phyloP scores from a whole-genome alignment of 2,113 vertebrate genomes.

The Marmota flaviventris region DNA sequence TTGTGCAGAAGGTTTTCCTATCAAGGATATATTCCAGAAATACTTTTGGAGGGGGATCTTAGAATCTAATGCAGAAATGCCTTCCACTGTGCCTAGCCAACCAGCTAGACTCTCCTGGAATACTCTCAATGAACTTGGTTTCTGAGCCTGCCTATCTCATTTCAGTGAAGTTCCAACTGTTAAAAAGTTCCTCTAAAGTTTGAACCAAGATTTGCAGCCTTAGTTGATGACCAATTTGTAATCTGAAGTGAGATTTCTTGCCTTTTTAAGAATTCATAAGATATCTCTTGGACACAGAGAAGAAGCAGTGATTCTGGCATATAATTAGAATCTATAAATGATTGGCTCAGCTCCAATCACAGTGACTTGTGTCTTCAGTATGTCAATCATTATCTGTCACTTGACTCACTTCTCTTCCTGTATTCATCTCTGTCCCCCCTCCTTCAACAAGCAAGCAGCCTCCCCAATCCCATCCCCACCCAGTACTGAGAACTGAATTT shows the following conservation, averaged over 20 bases:
- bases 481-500: too few species aligned
- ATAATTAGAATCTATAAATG: background rate
- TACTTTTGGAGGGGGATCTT: background rate
- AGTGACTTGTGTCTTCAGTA: background rate
- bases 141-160: background rate
- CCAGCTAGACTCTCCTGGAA: background rate
- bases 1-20: background rate
- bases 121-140: background rate
- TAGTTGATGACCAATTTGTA: background rate
- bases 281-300: background rate
- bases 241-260: background rate
- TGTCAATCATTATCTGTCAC: background rate
- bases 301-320: background rate
- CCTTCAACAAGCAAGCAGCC: background rate
- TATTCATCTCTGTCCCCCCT: background rate
- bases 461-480: too few species aligned
- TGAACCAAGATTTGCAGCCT: background rate
- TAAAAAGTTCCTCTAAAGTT: background rate
- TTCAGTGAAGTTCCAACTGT: background rate
- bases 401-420: background rate
- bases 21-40: background rate
- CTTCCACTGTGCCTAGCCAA: background rate
- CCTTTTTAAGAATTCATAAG: constrained; percentile 23
- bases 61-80: background rate
- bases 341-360: background rate